phyloP scores from a whole-genome alignment of 2,113 vertebrate species.

The Scatophagus argus region DNA sequence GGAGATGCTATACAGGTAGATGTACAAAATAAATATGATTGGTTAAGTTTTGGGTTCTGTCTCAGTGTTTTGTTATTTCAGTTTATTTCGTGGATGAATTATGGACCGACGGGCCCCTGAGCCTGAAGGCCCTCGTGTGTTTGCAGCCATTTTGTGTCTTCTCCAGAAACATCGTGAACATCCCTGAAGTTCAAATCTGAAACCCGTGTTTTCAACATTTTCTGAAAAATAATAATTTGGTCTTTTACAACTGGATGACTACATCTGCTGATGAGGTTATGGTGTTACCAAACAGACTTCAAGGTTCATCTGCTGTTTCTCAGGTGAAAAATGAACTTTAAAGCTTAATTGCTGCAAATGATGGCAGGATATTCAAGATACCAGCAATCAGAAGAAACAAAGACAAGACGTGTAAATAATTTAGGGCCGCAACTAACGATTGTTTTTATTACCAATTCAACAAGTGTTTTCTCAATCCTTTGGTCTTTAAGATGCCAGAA shows the following conservation, averaged over 20 bases:
- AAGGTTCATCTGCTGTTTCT: not conserved
- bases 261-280: not conserved
- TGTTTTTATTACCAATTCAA: not conserved
- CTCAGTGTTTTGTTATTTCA: not conserved
- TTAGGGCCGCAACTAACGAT: not conserved
- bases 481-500: no score
- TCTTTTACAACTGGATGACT: not conserved
- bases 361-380: no score
- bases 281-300: not conserved
- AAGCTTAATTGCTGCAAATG: no score
- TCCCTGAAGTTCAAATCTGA: no score
- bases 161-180: not conserved
- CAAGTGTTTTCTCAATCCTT: not conserved
- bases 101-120: not conserved
- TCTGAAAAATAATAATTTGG: no score
- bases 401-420: not conserved
- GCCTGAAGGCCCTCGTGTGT: not conserved
- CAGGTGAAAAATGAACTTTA: not conserved
- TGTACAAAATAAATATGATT: conserved; percentile 76
- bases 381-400: no score
- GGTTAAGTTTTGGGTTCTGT: conserved; percentile 42
- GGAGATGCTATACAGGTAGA: conserved; percentile 62
- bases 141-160: no score
- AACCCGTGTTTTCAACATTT: no score
- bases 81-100: not conserved